phyloP scores from a whole-genome alignment of 1,140 invertebrate species.

The Meloidogyne chitwoodi region DNA sequence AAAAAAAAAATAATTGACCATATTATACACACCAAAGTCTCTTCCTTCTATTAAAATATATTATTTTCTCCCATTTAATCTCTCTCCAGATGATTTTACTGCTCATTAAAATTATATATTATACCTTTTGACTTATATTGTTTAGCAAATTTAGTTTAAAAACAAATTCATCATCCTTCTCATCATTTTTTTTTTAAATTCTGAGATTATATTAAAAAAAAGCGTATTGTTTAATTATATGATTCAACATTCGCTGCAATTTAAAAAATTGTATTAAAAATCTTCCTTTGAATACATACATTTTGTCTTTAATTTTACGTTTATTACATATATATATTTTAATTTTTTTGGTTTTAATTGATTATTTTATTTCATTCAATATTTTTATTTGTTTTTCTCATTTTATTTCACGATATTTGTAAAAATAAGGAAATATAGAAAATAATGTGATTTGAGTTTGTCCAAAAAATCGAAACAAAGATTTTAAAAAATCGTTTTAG shows the following conservation, averaged over 20 bases:
- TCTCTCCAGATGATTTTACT: constrained; percentile 6
- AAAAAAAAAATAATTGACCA: neutral
- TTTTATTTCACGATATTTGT: too few species aligned
- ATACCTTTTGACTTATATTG: neutral
- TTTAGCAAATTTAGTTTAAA: neutral
- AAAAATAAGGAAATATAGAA: too few species aligned
- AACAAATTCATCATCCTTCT: neutral
- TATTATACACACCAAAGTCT: neutral
- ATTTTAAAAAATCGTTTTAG: too few species aligned
- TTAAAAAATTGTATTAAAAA: neutral
- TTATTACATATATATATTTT: neutral
- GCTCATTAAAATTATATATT: constrained; percentile 1
- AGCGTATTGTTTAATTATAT: neutral
- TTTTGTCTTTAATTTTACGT: neutral
- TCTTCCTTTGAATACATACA: neutral
- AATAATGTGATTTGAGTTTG: too few species aligned
- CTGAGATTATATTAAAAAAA: neutral
- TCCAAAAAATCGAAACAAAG: too few species aligned
- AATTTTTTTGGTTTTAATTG: neutral
- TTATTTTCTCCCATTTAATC: constrained; percentile 2
- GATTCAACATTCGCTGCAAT: neutral
- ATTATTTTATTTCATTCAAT: too few species aligned
- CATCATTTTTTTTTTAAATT: neutral
- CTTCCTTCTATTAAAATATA: neutral
- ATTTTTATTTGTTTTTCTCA: too few species aligned